Conservation (phyloP, 1,140 invertebrate species). For the Neelides sp. region DNA sequence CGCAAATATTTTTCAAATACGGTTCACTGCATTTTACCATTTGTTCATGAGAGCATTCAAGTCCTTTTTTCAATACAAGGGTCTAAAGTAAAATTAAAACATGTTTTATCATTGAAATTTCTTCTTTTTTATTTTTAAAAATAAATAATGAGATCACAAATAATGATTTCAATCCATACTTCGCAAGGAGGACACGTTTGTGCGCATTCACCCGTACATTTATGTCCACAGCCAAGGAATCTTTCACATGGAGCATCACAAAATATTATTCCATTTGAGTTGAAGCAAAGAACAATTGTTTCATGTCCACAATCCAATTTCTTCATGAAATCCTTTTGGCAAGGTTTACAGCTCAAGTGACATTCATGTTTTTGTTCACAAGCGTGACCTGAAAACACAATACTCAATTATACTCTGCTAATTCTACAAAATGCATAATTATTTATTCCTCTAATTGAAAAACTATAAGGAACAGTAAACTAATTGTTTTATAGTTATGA, state of each 20-base stretch:
- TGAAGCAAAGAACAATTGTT: conserved; percentile 4
- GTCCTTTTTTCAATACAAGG: conserved; percentile 8
- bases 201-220: conserved; percentile 20
- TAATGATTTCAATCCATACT: no score
- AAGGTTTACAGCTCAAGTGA: conserved; percentile 16
- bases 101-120: neutral
- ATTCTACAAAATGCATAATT: neutral
- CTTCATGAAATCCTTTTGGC: conserved; percentile 6
- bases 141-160: neutral
- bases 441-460: neutral
- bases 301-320: conserved; percentile 16
- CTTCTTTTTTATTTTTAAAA: neutral
- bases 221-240: conserved; percentile 19
- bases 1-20: conserved; percentile 10
- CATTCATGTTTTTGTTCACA: conserved; percentile 19
- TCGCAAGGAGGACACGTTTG: conserved; percentile 25
- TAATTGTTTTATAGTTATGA: neutral
- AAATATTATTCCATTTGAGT: neutral
- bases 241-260: conserved; percentile 15
- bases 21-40: conserved; percentile 11
- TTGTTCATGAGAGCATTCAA: conserved; percentile 19
- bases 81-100: conserved; percentile 6
- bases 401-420: neutral
- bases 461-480: neutral
- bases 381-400: conserved; percentile 9